Evolutionary conservation across 2,888 invertebrate genomes (phyloP), one percentile per base, ranked within the genome.

Genomic region (Megalurothrips usitatus): DNA sequence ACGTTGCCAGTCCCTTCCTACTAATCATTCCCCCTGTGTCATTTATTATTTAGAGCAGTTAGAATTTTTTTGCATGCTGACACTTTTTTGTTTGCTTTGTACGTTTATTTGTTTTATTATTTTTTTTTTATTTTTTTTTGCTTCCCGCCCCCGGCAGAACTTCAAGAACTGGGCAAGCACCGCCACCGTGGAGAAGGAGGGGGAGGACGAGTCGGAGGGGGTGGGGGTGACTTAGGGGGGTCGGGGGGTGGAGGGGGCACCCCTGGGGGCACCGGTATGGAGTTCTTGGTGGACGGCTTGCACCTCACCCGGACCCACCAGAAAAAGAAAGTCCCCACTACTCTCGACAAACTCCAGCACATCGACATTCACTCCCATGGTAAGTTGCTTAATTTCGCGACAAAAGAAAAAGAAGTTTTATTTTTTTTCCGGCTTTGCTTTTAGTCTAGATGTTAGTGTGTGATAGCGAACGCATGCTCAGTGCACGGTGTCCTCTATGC

Each of bases 281-380:
- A 85, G 83, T 83, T 85, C 84, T 82, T 86, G 81, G 85, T 85
- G 81, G 85, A 86, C 81, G 85, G 85, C n/a, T 83, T 85, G 68
- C 68, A 75, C 68, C 68, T 75, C 68, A 75, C 68, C 78, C 83
- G 82, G 75, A 85, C 85, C 78, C 86, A 86, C 83, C 84, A 86
- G 23, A 84, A 85, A 82, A 87, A 93, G 86, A 92, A 92, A 84
- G 89, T 93, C 86, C 68, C 68, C 68, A 75, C 68, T 26, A 75
- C 68, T 75, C 68, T 75, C 26, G 94, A 94, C 87, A 92, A 92
- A 89, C 88, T 93, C 85, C 92, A 92, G 85, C 92, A 93, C 89
- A 92, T 93, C 89, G 94, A 94, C 90, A 93, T 94, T 86, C 94
- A 95, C 88, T 90, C 93, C 85, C 93, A 94, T 88, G 94, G 95